Base-by-base conservation (phyloP, 2,797 vertebrate species). In the Microtus californicus region DNA sequence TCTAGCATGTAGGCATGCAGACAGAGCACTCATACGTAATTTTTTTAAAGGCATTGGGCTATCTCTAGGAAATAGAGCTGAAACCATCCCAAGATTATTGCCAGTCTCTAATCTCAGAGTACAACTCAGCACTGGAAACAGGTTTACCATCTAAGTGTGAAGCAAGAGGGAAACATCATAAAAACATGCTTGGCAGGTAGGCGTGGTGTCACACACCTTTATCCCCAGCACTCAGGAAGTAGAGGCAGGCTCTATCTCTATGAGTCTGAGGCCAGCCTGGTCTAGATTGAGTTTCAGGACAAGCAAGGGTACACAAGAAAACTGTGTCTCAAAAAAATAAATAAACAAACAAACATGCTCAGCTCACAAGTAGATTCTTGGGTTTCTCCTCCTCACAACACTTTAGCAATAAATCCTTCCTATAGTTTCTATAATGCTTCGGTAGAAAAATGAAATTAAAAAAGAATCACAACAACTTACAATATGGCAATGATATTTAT, bases 401-500 rank as follows among this genome's bases (percentile, higher is more conserved):
- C 51, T 91, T 90, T 76, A 95, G 74, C 45, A 94, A 81, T 34
- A 56, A 79, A 19, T 74, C 74, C 81, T 83, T 80, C 37, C 63
- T 71, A 78, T 4, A 37, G 40, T 73, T 96, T 91, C 61, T 78
- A 13, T 48, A 89, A 79, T 67, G 40, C 37, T 74, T 89, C 89
- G 6, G 25, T 86, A 5, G 12, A 25, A 9, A 0, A 81, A 9
- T 4, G 43, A 93, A 45, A n/a, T 25, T 56, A 31, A 10, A 56
- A 67, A 48, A 71, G 79, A 96, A 85, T 82, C 56, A 96, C 48
- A 96, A 85, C 83, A 94, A 95, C n/a, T 87, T 94, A 12, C 63
- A 54, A 73, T 69, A 73, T n/a, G 25, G 25, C 59, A 96, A 97
- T 96, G 88, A 87, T 96, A 96, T 96, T 97, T 97, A 97, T 97